Evolutionary conservation across 2,797 vertebrate genomes (phyloP), one percentile per base, ranked within the genome.

Genomic region (Muraenolepis orangiensis): DNA sequence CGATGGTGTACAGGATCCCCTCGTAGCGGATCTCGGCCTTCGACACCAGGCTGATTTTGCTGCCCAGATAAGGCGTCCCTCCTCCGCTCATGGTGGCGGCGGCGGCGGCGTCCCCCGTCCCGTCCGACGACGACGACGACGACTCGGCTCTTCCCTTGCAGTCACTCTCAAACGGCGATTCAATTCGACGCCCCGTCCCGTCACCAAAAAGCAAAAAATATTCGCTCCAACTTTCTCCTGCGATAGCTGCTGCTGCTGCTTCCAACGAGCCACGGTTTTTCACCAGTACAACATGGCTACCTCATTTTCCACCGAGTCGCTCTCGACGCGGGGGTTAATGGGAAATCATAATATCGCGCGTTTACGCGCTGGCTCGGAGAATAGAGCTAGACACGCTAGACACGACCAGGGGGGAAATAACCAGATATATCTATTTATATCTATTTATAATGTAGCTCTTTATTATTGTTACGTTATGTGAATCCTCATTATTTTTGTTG

Each of bases 61-160:
- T 97, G 75, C 97, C 97, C 80, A 98, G 96, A 80, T 98, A 98
- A 14, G 97, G 96, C 79, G 96, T 98, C 87, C 96, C 97, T 84
- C 95, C 95, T 84, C 95, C 95, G 77, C 96, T 98, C 97, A 98
- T 94, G 85, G 87, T 88, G 88, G 12, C 86, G 64, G n/a, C n/a
- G n/a, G n/a, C n/a, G n/a, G n/a, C n/a, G n/a, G n/a, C n/a, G n/a
- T n/a, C n/a, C 12, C 46, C 29, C 20, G 20, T 8, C 66, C 18
- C 0, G 40, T 5, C 29, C 31, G 32, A n/a, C 70, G 8, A 46
- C 70, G n/a, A n/a, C n/a, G n/a, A n/a, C n/a, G n/a, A n/a, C n/a
- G n/a, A n/a, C n/a, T n/a, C n/a, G n/a, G n/a, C n/a, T n/a, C n/a
- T n/a, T n/a, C n/a, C n/a, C n/a, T n/a, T n/a, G n/a, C n/a, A 6